A percentile compares a stretch with the other conserved stretches of the same genome.
Evolutionary conservation across 2,888 invertebrate species (phyloP).

Genomic region (Crepidodera aurea): DNA sequence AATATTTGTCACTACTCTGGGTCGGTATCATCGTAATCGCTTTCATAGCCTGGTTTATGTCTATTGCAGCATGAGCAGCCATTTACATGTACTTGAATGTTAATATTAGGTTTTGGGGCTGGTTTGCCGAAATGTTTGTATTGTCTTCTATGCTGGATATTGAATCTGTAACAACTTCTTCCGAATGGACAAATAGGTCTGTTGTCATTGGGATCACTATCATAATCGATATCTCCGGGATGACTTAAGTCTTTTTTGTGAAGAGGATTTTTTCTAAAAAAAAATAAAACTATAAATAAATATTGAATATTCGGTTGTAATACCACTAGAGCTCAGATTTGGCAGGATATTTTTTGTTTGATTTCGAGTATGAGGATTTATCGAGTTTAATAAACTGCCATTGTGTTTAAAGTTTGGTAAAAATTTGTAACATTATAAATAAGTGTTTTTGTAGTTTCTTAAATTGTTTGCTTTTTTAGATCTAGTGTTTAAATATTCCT

Average conservation of each 20-base stretch:
- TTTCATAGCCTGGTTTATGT: constrained; percentile 42
- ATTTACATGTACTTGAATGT: constrained; percentile 30
- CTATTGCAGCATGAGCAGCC: constrained; percentile 39
- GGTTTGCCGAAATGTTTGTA: constrained; percentile 61
- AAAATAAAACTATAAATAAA: constrained; percentile 8
- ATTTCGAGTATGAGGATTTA: no score
- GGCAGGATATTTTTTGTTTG: no score
- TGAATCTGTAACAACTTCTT: constrained; percentile 65
- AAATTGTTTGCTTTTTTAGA: no score
- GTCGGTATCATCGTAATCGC: constrained; percentile 41
- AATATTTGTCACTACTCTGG: no score
- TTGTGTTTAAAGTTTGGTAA: no score
- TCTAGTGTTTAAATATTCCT: no score
- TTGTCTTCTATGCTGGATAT: constrained; percentile 66
- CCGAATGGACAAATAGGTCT: constrained; percentile 69
- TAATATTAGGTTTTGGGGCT: constrained; percentile 43
- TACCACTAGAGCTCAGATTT: no score
- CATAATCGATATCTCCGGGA: constrained; percentile 71
- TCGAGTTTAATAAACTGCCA: no score
- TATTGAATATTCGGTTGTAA: no score
- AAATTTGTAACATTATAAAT: no score
- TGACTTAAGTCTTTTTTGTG: constrained; percentile 71
- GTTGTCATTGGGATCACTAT: constrained; percentile 55
- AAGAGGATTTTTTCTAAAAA: constrained; percentile 66
- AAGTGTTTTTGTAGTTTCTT: no score